Percentiles rank a stretch among this genome's conserved stretches.
phyloP scores from a whole-genome alignment of 1,140 invertebrate species.

The Hyphantria cunea region DNA sequence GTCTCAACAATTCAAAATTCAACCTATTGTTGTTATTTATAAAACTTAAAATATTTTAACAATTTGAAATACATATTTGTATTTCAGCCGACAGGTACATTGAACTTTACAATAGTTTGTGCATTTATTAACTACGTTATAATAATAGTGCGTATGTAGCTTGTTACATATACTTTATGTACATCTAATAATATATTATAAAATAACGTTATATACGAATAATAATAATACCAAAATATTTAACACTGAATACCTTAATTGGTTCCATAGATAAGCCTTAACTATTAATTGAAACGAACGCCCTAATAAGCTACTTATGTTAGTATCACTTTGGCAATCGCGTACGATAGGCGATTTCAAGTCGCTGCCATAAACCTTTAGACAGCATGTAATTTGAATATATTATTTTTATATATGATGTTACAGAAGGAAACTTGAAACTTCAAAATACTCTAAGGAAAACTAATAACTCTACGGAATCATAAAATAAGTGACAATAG shows the following conservation, averaged over 20 bases:
- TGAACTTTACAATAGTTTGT: no score
- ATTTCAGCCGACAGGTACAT: no score
- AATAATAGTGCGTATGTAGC: not conserved
- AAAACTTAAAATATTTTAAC: no score
- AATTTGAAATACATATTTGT: no score
- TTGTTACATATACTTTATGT: not conserved
- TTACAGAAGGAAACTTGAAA: no score
- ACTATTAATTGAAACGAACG: conserved; percentile 25
- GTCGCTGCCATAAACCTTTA: conserved; percentile 18
- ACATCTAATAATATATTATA: conserved; percentile 10
- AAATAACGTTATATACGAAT: conserved; percentile 20
- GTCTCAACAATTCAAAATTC: no score
- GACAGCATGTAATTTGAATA: conserved; percentile 7
- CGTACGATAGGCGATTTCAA: no score
- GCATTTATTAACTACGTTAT: not conserved
- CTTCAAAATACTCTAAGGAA: no score
- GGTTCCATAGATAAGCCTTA: conserved; percentile 33
- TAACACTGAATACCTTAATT: conserved; percentile 30
- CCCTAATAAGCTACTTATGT: conserved; percentile 37
- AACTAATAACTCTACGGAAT: no score
- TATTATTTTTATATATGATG: no score
- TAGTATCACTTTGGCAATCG: conserved; percentile 59
- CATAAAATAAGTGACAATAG: no score
- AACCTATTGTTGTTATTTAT: no score
- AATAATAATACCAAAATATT: conserved; percentile 19